Base-by-base conservation (phyloP, 2,797 vertebrate genomes). In the Rhinogobio ventralis region DNA sequence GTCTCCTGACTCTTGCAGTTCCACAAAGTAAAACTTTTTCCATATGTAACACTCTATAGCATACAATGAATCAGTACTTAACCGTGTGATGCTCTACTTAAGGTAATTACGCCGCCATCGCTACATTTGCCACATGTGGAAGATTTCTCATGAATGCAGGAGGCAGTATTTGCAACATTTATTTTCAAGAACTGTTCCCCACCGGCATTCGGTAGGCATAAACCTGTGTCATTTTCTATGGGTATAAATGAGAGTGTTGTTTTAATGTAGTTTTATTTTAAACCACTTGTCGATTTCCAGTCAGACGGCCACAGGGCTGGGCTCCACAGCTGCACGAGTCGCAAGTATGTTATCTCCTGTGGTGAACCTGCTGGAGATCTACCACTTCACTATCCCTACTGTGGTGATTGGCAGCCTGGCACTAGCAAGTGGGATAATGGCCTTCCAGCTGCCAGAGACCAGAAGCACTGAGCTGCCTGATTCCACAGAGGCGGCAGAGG, bases 171-270 rank as follows among this genome's bases (percentile, higher is more conserved):
- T 94, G 94, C 75, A 95, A 92, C 0, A 68, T 97, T 62, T 97
- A 96, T 15, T 30, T 95, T 0, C 95, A 95, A 28, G 96, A 98
- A 85, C 90, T 97, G 85, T 95, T 96, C 88, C 96, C 96, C 55
- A 97, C 97, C 0, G 15, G 95, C 0, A 23, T 96, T 87, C 91
- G 96, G 97, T 97, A 90, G 92, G 91, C 20, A 42, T 15, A 15
- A 7, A 6, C 36, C 5, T 23, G 15, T 62, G 28, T 64, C 8
- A 10, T 76, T 36, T 67, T 76, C 23, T 53, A 28, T 20, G 3
- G 33, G 4, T 36, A 55, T 42, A 6, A 66, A 76, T 68, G 11
- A 42, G 71, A 76, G 33, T 30, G 28, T 53, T 42, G 30, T 42
- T 67, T 82, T 39, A 60, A 78, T 74, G 20, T 14, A 49, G 39